These are phyloP conservation scores for Plecturocebus donacophilus DNA, from an alignment of 2,113 vertebrate species.

Conservation along the genomic window DNA sequence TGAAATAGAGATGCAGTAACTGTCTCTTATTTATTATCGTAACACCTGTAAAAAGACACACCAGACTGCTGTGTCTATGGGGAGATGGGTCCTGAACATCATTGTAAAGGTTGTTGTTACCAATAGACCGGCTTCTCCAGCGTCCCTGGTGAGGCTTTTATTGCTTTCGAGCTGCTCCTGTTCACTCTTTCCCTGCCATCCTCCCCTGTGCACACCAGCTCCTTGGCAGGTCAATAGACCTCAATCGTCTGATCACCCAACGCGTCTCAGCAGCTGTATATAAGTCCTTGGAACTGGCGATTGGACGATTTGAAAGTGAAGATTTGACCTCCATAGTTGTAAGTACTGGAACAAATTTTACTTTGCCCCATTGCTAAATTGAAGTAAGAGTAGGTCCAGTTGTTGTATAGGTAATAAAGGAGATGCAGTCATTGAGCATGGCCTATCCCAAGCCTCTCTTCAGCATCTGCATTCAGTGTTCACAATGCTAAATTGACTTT, in stretches of 20 bases:
- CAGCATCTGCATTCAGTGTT: neutral
- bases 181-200: neutral
- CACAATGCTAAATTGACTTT: neutral
- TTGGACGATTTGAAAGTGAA: constrained; percentile 92
- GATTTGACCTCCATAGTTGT: constrained; percentile 93
- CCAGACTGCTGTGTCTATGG: rapidly evolving
- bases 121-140: neutral
- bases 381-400: neutral
- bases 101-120: rapidly evolving
- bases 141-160: neutral
- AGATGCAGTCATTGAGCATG: no score
- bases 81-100: neutral
- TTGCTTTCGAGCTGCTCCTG: neutral
- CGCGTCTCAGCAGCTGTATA: constrained; percentile 91
- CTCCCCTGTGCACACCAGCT: constrained; percentile 80
- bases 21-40: neutral
- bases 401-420: neutral
- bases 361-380: neutral
- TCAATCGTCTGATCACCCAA: constrained; percentile 92
- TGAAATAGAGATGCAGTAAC: neutral
- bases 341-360: constrained; percentile 62
- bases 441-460: neutral
- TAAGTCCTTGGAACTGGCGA: constrained; percentile 91
- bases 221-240: constrained; percentile 91
- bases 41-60: no score